These are phyloP conservation scores for Lottia scabra DNA, from an alignment of 2,888 invertebrate species.

Conservation along the genomic window DNA sequence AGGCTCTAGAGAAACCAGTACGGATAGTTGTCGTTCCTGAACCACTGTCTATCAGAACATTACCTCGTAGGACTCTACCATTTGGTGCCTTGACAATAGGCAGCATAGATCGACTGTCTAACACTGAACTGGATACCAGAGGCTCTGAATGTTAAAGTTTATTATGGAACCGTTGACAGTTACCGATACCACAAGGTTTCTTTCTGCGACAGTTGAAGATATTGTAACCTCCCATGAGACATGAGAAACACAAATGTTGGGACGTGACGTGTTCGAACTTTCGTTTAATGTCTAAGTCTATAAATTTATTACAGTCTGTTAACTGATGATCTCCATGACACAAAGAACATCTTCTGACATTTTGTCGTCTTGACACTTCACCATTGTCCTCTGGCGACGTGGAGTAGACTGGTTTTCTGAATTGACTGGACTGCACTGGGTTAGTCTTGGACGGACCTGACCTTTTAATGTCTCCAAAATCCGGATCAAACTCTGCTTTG, in stretches of 20 bases:
- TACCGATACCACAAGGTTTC: not conserved
- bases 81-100: not conserved
- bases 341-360: not conserved
- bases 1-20: not conserved
- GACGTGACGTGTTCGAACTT: not conserved
- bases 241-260: slow-evolving; percentile 13
- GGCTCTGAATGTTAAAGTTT: not conserved
- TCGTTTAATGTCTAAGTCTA: not conserved
- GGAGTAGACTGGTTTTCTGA: not conserved
- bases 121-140: not conserved
- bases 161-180: not conserved
- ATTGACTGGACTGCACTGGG: not conserved
- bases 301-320: not conserved
- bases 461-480: slow-evolving; percentile 19
- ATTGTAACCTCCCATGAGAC: slow-evolving; percentile 8
- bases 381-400: not conserved
- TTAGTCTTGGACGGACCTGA: not conserved
- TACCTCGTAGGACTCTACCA: not conserved
- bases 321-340: slow-evolving; percentile 1
- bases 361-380: not conserved
- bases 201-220: slow-evolving; percentile 6
- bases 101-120: not conserved
- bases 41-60: not conserved
- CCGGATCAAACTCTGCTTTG: slow-evolving; percentile 21
- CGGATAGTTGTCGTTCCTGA: not conserved